Evolutionary conservation across 2,113 vertebrate species (phyloP).

Genomic region (Sapayoa aenigma): DNA sequence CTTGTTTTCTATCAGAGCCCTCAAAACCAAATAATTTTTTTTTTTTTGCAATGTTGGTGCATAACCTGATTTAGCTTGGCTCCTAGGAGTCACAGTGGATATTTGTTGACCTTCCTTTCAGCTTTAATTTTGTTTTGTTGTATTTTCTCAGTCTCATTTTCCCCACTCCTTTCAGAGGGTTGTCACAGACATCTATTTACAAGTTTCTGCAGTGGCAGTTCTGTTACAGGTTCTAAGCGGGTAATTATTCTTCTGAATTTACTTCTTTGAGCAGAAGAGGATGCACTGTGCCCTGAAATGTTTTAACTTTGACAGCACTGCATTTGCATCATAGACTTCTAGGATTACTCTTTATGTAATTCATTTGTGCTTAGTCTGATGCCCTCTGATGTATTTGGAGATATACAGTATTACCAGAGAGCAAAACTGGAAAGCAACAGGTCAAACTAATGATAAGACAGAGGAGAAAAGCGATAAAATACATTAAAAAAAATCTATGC

Average conservation of each 20-base stretch:
- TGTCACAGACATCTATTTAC: not conserved
- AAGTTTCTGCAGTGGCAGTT: not conserved
- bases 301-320: not conserved
- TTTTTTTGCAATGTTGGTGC: not conserved
- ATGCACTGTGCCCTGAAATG: not conserved
- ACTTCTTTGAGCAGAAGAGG: not conserved
- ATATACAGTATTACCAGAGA: not conserved
- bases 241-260: not conserved
- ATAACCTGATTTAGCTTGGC: not conserved
- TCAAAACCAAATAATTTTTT: not conserved
- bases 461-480: not conserved
- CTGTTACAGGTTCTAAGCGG: not conserved
- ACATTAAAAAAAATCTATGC: not conserved
- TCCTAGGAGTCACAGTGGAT: not conserved
- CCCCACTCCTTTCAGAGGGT: not conserved
- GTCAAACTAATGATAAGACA: not conserved
- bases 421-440: not conserved
- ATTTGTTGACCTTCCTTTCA: not conserved
- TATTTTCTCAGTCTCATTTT: not conserved
- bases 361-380: not conserved
- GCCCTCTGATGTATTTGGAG: not conserved
- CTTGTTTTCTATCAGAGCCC: not conserved
- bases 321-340: not conserved
- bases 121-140: not conserved
- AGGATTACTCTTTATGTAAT: not conserved